These are phyloP conservation scores for Apotomis betuletana DNA, from an alignment of 2,888 invertebrate genomes.

Conservation along the genomic window DNA sequence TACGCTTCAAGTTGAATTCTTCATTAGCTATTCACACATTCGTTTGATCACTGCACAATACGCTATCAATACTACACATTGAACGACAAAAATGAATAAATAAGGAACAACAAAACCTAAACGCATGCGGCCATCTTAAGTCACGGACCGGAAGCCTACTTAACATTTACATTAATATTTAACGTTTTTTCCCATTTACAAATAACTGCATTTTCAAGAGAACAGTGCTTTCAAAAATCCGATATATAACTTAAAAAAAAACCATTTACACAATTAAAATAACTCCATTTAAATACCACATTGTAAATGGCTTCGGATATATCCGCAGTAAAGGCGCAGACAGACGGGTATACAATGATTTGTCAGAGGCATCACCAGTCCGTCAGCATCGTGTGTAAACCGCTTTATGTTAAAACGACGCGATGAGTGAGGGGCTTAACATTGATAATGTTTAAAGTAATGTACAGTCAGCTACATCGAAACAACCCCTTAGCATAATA, in stretches of 20 bases:
- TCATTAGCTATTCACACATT: too few species aligned
- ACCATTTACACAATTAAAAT: constrained; percentile 2
- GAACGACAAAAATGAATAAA: too few species aligned
- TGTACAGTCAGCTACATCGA: background rate
- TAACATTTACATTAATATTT: too few species aligned
- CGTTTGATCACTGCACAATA: too few species aligned
- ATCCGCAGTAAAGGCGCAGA: constrained; percentile 37
- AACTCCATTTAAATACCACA: constrained; percentile 28
- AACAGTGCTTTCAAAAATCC: constrained; percentile 1
- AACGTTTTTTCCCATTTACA: background rate
- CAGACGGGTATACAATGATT: constrained; percentile 39
- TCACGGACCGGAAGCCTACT: too few species aligned
- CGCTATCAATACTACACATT: too few species aligned
- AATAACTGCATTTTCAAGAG: background rate
- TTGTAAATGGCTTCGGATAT: constrained; percentile 33
- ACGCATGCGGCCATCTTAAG: too few species aligned
- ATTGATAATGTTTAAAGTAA: constrained; percentile 36
- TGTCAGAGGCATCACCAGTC: constrained; percentile 44
- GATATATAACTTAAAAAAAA: constrained; percentile 13
- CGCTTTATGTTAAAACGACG: constrained; percentile 45
- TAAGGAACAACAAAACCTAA: too few species aligned
- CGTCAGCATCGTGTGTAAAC: constrained; percentile 44
- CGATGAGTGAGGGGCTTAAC: constrained; percentile 42
- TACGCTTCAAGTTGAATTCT: too few species aligned
- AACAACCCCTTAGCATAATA: too few species aligned